Percentiles rank a stretch among this genome's conserved stretches.
phyloP scores from a whole-genome alignment of 2,113 vertebrate genomes.

The Chloroceryle aenea region DNA sequence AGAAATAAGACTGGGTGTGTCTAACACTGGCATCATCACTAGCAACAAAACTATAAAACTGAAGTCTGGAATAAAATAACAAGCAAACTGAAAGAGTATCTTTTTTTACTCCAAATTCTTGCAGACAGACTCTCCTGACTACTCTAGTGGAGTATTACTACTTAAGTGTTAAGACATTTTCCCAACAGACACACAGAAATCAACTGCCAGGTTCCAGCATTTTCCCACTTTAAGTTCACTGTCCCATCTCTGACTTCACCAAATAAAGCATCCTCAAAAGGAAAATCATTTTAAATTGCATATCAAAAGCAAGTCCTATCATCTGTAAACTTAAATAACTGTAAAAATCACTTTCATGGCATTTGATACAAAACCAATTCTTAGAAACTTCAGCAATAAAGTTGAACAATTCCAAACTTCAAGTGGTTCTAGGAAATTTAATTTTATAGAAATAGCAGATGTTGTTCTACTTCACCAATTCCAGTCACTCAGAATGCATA shows the following conservation, averaged over 20 bases:
- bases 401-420: background rate
- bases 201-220: background rate
- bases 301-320: background rate
- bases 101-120: background rate
- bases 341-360: background rate
- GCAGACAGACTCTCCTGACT: background rate
- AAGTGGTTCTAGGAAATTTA: background rate
- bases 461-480: background rate
- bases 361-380: background rate
- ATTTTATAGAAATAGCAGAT: conserved; percentile 27
- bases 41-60: background rate
- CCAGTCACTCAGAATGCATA: background rate
- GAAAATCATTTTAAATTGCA: background rate
- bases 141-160: background rate
- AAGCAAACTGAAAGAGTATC: background rate
- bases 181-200: background rate
- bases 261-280: background rate
- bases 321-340: background rate
- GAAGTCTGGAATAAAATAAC: background rate
- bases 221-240: background rate
- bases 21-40: background rate
- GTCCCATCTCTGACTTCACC: background rate
- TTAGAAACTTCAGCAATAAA: conserved; percentile 3
- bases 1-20: background rate
- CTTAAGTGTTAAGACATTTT: background rate